Evolutionary conservation across 2,797 vertebrate species (phyloP).

Genomic region (Furcifer pardalis): DNA sequence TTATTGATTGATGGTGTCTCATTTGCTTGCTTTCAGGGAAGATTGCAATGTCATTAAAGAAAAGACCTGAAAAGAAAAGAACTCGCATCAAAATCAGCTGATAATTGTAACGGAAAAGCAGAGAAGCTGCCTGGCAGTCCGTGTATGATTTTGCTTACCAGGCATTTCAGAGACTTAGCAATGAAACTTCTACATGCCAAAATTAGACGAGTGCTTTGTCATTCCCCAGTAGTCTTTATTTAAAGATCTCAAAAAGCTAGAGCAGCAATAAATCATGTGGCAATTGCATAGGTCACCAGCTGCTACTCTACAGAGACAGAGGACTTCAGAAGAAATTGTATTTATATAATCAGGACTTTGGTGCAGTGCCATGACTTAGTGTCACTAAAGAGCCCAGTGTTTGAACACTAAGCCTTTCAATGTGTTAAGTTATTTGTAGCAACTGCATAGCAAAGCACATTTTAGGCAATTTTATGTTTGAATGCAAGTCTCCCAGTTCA

Average conservation of each 20-base stretch:
- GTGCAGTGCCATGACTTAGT: no score
- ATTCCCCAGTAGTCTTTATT: conserved; percentile 2
- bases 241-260: conserved; percentile 16
- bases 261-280: conserved; percentile 24
- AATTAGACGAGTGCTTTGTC: conserved; percentile 21
- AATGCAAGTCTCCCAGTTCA: no score
- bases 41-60: neutral
- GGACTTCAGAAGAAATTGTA: neutral
- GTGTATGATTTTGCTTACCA: conserved; percentile 14
- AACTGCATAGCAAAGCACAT: no score
- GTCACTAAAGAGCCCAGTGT: no score
- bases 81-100: conserved; percentile 4
- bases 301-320: neutral
- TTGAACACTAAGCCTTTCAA: no score
- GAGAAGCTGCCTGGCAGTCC: neutral
- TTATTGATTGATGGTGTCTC: neutral
- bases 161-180: conserved; percentile 2
- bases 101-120: conserved; percentile 21
- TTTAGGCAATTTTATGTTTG: no score
- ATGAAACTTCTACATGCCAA: conserved; percentile 2
- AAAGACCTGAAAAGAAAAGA: neutral
- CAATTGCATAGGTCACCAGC: neutral
- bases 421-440: no score
- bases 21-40: neutral
- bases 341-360: neutral